Evolutionary conservation across 2,888 invertebrate genomes (phyloP), one percentile per base, ranked within the genome.

Genomic region (Stenurella melanura): DNA sequence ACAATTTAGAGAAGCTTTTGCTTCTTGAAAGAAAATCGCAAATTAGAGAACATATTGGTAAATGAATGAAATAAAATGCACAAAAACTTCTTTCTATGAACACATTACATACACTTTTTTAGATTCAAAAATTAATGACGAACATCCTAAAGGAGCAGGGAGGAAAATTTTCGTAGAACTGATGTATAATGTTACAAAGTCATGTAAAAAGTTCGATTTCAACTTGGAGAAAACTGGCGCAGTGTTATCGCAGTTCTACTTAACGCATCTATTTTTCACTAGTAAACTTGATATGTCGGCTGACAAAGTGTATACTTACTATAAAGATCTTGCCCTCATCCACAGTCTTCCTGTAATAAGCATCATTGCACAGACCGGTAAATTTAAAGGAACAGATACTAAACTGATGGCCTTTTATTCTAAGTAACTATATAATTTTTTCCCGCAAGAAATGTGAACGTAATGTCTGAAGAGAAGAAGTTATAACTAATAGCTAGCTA

Each of bases 221-320:
- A 82, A 79, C 69, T 21, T 84, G 15, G 81, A 85, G 69, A 88
- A 89, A 85, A 81, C 83, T 42, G 88, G 87, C 50, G 83, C 88
- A 1, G 68, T 89, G n/a, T 80, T 89, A 30, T 87, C 89, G 0
- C 87, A 88, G 66, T 88, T 89, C 77, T 89, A 88, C 80, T 78
- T 87, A 73, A 87, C 89, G 0, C 89, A 90, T 74, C 73, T 84
- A 42, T 88, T 86, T 78, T 87, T 89, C 73, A 86, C 86, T 6
- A 86, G 85, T 74, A 81, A 85, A 18, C 81, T 85, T 67, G 79
- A 86, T 50, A 81, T 85, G 21, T 83, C 86, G 11, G 84, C 89
- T 5, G 88, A 89, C 79, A 88, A 89, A 81, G 75, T 87, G 4
- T 89, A 87, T 74, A 76, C 80, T 1, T 88, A 86, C 79, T 90